Conservation (phyloP, 2,888 invertebrate species). For the Stictocephala bisonia region DNA sequence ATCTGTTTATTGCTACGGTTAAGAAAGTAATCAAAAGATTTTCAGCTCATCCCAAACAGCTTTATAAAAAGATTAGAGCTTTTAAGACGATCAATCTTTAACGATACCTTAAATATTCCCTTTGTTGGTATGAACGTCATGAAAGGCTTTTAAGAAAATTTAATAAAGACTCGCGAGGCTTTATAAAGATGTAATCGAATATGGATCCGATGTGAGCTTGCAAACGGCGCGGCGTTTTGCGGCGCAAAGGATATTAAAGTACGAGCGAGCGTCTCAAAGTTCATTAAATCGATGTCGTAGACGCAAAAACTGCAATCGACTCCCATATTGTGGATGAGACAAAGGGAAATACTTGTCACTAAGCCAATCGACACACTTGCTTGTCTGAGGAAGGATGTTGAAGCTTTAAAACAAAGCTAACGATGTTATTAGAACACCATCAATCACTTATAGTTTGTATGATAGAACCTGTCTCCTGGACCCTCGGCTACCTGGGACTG, state of each 20-base stretch:
- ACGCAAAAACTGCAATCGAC: conserved; percentile 33
- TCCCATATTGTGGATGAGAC: neutral
- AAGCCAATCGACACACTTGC: neutral
- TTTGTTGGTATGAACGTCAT: conserved; percentile 35
- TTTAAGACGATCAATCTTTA: conserved; percentile 31
- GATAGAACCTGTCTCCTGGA: too few relatives aligned
- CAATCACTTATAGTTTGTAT: too few relatives aligned
- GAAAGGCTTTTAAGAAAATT: conserved; percentile 38
- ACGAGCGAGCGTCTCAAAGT: conserved; percentile 17
- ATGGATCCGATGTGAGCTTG: conserved; percentile 27
- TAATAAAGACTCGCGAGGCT: conserved; percentile 27
- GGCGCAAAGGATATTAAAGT: conserved; percentile 33
- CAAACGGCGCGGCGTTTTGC: conserved; percentile 11
- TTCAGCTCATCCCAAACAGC: too few relatives aligned
- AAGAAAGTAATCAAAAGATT: too few relatives aligned
- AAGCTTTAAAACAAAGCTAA: neutral
- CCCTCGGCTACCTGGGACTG: too few relatives aligned
- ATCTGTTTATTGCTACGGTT: too few relatives aligned
- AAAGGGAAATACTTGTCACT: neutral
- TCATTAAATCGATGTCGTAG: conserved; percentile 25
- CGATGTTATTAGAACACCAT: too few relatives aligned
- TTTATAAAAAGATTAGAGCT: conserved; percentile 19
- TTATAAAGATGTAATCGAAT: conserved; percentile 41
- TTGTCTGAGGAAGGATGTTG: neutral
- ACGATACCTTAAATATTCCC: conserved; percentile 31